Evolutionary conservation across 2,888 invertebrate genomes (phyloP), one percentile per base, ranked within the genome.

Genomic region (Steromphala cineraria): DNA sequence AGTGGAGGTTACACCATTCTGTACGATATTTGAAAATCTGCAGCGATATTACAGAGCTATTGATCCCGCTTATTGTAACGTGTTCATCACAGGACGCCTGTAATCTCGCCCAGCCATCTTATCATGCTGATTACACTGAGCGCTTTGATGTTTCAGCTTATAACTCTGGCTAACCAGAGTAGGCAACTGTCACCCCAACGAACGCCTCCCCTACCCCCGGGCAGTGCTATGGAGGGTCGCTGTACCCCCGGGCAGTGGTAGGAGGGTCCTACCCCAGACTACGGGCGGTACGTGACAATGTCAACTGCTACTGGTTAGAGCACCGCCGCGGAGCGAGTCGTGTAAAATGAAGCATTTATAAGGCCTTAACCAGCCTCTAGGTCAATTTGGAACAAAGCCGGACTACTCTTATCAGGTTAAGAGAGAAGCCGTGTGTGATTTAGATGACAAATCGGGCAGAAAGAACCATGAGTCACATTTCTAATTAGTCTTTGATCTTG

Each of bases 401-500:
- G 17, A 21, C 17, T 71, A 71, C 71, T 40, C 71, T 71, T 71
- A 71, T 71, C 71, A 71, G 71, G 71, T 71, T 71, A 36, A 36
- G 36, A 31, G 71, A 40, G 71, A 71, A 71, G 71, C 71, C 71
- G 71, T 36, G 19, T 71, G 71, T 71, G 71, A 71, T 36, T 71
- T 71, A 40, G 40, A 19, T 19, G 71, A 71, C 36, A 31, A 71
- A 40, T 71, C 40, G 36, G 17, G 36, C 71, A 71, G 31, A 71
- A 31, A 36, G 71, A 31, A 71, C 19, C 71, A 71, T 71, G 71
- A 71, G 36, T 71, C 71, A 71, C n/a, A 71, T 71, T 71, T 19
- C 71, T 71, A 71, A 71, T 71, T 40, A 71, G 36, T 71, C 71
- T 71, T 71, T 71, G 71, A 71, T 71, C 71, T 19, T 71, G 31